These are phyloP conservation scores for Neostethus bicornis DNA, from an alignment of 2,797 vertebrate genomes.

Conservation along the genomic window DNA sequence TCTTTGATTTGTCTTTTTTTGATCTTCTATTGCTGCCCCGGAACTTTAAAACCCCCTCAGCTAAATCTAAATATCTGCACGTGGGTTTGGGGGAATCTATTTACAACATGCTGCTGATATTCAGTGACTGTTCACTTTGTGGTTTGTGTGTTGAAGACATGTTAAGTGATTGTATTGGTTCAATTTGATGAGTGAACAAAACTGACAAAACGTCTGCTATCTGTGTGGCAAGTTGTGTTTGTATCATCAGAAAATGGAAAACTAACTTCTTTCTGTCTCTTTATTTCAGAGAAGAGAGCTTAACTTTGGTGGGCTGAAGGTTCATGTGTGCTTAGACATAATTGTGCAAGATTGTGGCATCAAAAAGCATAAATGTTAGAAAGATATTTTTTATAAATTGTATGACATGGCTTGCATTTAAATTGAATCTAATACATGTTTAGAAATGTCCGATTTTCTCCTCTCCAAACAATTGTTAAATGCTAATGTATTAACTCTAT, in stretches of 20 bases:
- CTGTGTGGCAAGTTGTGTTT: slow-evolving; percentile 80
- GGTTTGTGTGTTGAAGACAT: slow-evolving; percentile 77
- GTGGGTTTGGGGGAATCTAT: slow-evolving; percentile 70
- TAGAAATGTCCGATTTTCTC: slow-evolving; percentile 36
- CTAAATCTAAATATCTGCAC: slow-evolving; percentile 77
- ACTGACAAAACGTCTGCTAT: slow-evolving; percentile 77
- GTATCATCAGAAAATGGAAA: slow-evolving; percentile 62
- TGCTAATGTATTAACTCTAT: slow-evolving; percentile 22
- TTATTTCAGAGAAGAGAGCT: slow-evolving; percentile 52
- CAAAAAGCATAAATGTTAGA: slow-evolving; percentile 69
- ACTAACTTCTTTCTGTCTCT: slow-evolving; percentile 53
- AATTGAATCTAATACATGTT: slow-evolving; percentile 41
- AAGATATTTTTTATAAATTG: slow-evolving; percentile 67
- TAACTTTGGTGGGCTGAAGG: slow-evolving; percentile 60
- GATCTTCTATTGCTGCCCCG: slow-evolving; percentile 62
- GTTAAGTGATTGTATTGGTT: slow-evolving; percentile 77
- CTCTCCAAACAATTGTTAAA: slow-evolving; percentile 53
- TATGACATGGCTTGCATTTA: slow-evolving; percentile 66
- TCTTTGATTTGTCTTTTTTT: slow-evolving; percentile 63
- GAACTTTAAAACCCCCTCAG: slow-evolving; percentile 68
- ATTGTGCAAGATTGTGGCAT: slow-evolving; percentile 71
- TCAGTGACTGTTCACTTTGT: slow-evolving; percentile 79
- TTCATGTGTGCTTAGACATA: slow-evolving; percentile 72
- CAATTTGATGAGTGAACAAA: slow-evolving; percentile 71
- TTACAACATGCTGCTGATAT: slow-evolving; percentile 77